Evolutionary conservation across 2,888 invertebrate species (phyloP), one percentile per base, ranked within the genome.

Genomic region (Graphium colonna): DNA sequence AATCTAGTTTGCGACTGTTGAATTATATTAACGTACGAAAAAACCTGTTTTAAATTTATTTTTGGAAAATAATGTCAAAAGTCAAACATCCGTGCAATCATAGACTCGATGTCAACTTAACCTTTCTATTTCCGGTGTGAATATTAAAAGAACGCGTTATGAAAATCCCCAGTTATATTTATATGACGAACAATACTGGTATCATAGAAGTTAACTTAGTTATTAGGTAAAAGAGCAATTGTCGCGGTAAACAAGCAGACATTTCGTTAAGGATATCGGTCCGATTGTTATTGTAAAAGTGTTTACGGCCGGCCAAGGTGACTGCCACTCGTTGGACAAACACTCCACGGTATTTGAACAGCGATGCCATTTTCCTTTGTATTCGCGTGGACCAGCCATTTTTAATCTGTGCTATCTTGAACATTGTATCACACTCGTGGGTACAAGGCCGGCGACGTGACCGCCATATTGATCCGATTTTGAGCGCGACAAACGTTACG

Each of bases 271-370:
- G 46, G 55, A 47, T 51, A 43, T 47, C 39, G 47, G 43, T 21
- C 51, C 21, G 26, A 36, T 39, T 50, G 55, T 26, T 55, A 55
- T 28, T 51, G 51, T 18, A 28, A 9, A 51, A 51, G 51, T 55
- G 48, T 55, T 48, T 48, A n/a, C 45, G 1, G 2, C 13, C 21
- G 17, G 21, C 52, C 45, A 41, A 28, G 42, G 44, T 26, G 31
- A 39, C 45, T 8, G 10, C 33, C 46, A n/a, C 36, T 51, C 51
- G 42, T 8, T 7, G 9, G n/a, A 33, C 45, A 52, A 49, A 48
- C 55, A 58, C 55, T 55, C 44, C 43, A 44, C 42, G 21, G 18
- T 54, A 38, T 54, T 54, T 54, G 53, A 38, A 54, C 44, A 53
- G 10, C 52, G 26, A 40, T 49, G 17, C 38, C 33, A 26, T 45